A percentile compares a stretch with the other conserved stretches of the same genome.
Conservation (phyloP, 2,113 vertebrate genomes). For the Cromileptes altivelis region DNA sequence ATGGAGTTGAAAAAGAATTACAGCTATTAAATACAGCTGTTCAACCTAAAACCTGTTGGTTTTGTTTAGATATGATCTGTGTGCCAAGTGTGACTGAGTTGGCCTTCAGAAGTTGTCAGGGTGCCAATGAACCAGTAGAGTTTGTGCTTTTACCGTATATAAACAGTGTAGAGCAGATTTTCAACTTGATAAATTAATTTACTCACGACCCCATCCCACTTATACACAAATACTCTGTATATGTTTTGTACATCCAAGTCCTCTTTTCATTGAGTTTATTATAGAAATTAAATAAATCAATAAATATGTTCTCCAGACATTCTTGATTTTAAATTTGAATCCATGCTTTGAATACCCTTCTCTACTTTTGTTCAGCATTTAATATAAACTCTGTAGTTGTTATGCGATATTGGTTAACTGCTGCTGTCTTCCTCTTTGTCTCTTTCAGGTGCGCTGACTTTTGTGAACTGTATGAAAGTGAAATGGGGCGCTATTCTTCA, state of each 20-base stretch:
- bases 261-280: not conserved
- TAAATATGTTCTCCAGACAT: not conserved
- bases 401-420: not conserved
- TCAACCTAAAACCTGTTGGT: not conserved
- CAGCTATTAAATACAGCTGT: not conserved
- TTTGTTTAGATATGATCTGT: not conserved
- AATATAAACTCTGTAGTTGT: not conserved
- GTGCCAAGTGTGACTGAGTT: not conserved
- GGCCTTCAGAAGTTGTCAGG: too few species aligned
- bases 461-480: constrained; percentile 88
- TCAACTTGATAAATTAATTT: not conserved
- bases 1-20: not conserved
- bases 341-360: not conserved
- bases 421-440: not conserved
- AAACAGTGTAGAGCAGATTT: not conserved
- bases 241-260: not conserved
- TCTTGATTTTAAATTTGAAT: not conserved
- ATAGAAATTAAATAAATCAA: not conserved
- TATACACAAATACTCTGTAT: not conserved
- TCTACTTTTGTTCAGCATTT: not conserved
- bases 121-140: too few species aligned
- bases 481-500: constrained; percentile 88
- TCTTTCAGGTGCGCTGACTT: constrained; percentile 82
- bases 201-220: not conserved
- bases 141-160: not conserved